phyloP scores from a whole-genome alignment of 2,888 invertebrate species.

The Luperina nickerlii region DNA sequence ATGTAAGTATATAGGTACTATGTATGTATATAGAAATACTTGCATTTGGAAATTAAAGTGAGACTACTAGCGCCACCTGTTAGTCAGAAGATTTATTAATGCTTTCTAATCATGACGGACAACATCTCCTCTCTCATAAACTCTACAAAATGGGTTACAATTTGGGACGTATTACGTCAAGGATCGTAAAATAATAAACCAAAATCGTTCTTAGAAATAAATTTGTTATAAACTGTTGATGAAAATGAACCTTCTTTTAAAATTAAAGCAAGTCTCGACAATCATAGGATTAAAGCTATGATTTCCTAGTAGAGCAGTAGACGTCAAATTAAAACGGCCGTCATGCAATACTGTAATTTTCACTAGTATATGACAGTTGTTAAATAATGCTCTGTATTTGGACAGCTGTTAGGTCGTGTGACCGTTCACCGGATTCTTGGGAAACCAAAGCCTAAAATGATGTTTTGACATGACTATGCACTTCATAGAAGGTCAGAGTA shows the following conservation, averaged over 20 bases:
- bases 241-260: neutral
- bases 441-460: neutral
- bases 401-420: neutral
- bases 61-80: conserved; percentile 18
- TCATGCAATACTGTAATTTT: neutral
- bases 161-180: neutral
- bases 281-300: neutral
- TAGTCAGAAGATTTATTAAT: conserved; percentile 5
- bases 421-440: neutral
- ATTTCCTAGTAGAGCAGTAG: neutral
- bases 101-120: neutral
- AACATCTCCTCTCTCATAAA: neutral
- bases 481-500: neutral
- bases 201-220: neutral
- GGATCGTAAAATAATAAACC: neutral
- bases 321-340: neutral
- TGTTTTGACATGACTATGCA: neutral
- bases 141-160: neutral
- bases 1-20: no score
- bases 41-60: neutral
- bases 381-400: neutral
- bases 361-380: neutral
- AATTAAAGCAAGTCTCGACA: neutral
- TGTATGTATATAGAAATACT: neutral
- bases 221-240: conserved; percentile 26